Conservation (phyloP, 2,113 vertebrate species). For the Sphaerodactylus townsendi region DNA sequence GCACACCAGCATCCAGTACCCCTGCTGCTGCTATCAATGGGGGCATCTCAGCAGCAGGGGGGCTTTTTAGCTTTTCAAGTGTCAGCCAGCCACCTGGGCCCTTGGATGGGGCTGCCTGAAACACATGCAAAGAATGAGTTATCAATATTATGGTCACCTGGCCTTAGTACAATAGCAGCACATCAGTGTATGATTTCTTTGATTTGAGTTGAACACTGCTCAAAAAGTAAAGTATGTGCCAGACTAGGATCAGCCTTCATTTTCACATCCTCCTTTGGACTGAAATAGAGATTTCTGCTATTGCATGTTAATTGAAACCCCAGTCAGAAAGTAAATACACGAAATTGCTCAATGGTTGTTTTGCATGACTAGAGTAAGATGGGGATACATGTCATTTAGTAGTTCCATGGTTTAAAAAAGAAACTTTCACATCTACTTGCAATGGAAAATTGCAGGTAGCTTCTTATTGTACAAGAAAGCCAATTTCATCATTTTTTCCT, state of each 20-base stretch:
- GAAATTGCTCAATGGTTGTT: background rate
- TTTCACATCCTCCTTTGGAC: background rate
- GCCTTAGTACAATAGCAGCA: background rate
- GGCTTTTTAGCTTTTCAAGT: too few species aligned
- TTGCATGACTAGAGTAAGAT: background rate
- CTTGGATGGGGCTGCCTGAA: too few species aligned
- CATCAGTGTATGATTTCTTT: constrained; percentile 17
- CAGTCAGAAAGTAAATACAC: background rate
- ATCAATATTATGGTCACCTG: constrained; percentile 32
- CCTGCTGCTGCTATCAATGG: too few species aligned
- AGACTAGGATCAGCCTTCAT: background rate
- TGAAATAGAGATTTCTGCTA: background rate
- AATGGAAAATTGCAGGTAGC: background rate
- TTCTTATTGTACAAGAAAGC: background rate
- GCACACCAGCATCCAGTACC: too few species aligned
- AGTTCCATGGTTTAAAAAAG: background rate
- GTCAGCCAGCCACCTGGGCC: too few species aligned
- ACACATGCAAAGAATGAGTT: too few species aligned
- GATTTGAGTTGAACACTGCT: constrained; percentile 16
- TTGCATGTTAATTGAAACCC: background rate
- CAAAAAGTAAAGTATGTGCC: background rate
- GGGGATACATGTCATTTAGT: background rate
- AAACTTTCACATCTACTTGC: background rate
- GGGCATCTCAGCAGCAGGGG: too few species aligned
- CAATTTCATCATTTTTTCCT: background rate